Conservation (phyloP, 2,888 invertebrate species). For the Eudemis profundana region DNA sequence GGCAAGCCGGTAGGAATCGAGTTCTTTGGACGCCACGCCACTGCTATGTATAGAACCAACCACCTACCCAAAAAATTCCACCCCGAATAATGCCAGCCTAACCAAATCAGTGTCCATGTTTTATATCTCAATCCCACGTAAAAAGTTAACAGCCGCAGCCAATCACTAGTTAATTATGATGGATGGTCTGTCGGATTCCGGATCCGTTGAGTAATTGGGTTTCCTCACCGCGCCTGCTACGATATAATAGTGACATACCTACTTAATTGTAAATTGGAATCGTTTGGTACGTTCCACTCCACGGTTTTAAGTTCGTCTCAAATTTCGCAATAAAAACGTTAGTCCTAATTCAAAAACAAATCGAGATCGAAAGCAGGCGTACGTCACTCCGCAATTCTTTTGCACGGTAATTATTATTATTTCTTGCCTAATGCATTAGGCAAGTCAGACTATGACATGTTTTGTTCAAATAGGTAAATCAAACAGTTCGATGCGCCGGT, state of each 20-base stretch:
- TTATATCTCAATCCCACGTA: slow-evolving; percentile 17
- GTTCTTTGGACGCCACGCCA: too few relatives aligned
- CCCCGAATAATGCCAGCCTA: not conserved
- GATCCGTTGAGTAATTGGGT: slow-evolving; percentile 33
- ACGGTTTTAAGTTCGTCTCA: not conserved
- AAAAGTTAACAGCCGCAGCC: slow-evolving; percentile 26
- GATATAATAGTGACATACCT: not conserved
- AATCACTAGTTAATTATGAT: slow-evolving; percentile 31
- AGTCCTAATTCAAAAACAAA: not conserved
- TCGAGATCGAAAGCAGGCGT: too few relatives aligned
- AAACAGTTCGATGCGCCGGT: too few relatives aligned
- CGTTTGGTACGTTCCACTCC: not conserved
- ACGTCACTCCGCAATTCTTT: too few relatives aligned
- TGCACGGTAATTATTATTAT: too few relatives aligned
- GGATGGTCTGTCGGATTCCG: slow-evolving; percentile 21
- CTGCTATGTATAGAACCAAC: not conserved
- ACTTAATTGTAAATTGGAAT: not conserved
- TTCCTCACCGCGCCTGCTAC: slow-evolving; percentile 3
- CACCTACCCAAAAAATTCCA: not conserved
- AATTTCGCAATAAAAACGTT: not conserved
- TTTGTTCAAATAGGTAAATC: too few relatives aligned
- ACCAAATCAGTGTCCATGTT: slow-evolving; percentile 10
- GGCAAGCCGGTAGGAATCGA: too few relatives aligned
- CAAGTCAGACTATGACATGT: too few relatives aligned
- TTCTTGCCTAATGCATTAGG: too few relatives aligned